Conservation (phyloP, 2,888 invertebrate genomes). For the Aphidoletes aphidimyza region DNA sequence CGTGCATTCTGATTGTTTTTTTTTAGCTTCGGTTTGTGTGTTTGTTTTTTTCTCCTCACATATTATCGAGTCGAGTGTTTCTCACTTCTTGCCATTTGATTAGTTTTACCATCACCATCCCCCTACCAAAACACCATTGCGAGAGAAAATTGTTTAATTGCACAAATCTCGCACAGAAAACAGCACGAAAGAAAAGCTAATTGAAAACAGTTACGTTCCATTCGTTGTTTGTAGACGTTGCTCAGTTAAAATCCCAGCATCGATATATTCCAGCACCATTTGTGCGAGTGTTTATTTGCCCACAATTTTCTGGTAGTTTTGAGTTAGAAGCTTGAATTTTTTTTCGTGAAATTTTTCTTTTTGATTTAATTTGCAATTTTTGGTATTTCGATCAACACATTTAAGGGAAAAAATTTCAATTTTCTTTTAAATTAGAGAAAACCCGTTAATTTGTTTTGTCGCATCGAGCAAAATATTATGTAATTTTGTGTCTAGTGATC, state of each 20-base stretch:
- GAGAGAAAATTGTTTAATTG: conserved; percentile 15
- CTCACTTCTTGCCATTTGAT: neutral
- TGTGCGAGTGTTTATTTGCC: neutral
- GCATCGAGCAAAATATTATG: neutral
- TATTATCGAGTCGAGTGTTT: neutral
- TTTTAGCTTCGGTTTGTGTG: no score
- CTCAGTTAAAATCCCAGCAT: neutral
- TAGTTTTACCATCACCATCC: neutral
- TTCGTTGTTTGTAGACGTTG: conserved; percentile 49
- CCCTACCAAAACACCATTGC: neutral
- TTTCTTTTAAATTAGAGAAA: no score
- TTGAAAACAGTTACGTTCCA: conserved; percentile 41
- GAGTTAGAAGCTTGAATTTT: neutral
- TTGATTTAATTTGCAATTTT: no score
- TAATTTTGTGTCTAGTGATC: neutral
- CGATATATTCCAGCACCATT: neutral
- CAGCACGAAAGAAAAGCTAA: neutral
- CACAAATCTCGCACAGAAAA: neutral
- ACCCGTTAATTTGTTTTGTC: neutral
- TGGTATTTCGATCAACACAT: no score
- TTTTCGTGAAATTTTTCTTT: neutral
- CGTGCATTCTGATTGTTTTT: neutral
- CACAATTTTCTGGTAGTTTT: neutral
- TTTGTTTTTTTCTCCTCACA: no score
- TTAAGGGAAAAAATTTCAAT: no score